A percentile compares a stretch with the other conserved stretches of the same genome.
phyloP scores from a whole-genome alignment of 2,888 invertebrate genomes.

The Amiota communis region DNA sequence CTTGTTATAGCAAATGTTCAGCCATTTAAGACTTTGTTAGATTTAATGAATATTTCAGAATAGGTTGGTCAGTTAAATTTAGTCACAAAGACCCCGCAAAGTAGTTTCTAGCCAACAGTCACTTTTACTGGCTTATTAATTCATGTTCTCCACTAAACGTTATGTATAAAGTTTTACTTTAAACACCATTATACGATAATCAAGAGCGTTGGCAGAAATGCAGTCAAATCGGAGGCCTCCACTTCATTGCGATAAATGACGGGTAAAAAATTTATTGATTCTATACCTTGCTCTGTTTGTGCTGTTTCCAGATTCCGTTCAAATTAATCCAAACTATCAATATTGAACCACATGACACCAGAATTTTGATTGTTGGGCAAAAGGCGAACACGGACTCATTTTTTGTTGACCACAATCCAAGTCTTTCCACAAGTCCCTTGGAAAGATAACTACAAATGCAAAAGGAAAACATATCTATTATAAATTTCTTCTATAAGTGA shows the following conservation, averaged over 20 bases:
- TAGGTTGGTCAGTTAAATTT: too few relatives aligned
- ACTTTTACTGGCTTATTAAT: too few relatives aligned
- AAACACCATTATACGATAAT: too few relatives aligned
- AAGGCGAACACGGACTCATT: constrained; percentile 94
- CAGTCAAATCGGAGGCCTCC: constrained; percentile 85
- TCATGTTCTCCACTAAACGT: too few relatives aligned
- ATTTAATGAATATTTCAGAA: too few relatives aligned
- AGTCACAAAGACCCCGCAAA: too few relatives aligned
- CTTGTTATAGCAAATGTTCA: too few relatives aligned
- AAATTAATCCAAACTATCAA: constrained; percentile 98
- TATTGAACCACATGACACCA: constrained; percentile 94
- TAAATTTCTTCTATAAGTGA: constrained; percentile 12
- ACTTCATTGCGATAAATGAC: constrained; percentile 96
- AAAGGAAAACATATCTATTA: not conserved
- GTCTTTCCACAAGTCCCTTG: constrained; percentile 89
- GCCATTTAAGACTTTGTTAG: too few relatives aligned
- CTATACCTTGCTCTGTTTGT: constrained; percentile 92
- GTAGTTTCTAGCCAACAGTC: too few relatives aligned
- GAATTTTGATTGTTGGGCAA: constrained; percentile 83
- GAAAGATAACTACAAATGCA: constrained; percentile 82
- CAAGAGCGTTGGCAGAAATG: constrained; percentile 86
- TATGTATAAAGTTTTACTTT: too few relatives aligned
- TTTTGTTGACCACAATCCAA: constrained; percentile 98
- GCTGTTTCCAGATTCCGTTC: constrained; percentile 97
- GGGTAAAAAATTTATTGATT: constrained; percentile 91